phyloP scores from a whole-genome alignment of 2,888 invertebrate species.

The Sarcophaga caerulescens region DNA sequence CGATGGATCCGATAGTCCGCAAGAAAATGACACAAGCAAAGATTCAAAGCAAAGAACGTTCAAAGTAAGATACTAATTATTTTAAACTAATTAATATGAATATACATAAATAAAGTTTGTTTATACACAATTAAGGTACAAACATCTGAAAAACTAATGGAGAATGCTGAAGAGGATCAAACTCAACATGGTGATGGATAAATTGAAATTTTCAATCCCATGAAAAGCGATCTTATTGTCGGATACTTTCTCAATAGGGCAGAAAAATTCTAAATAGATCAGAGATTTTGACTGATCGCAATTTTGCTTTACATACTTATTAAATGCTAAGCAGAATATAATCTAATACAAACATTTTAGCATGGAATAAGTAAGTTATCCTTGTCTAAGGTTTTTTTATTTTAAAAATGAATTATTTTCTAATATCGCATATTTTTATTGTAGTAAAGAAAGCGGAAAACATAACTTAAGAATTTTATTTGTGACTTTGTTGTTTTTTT shows the following conservation, averaged over 20 bases:
- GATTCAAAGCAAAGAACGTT: conserved; percentile 74
- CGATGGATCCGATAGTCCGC: conserved; percentile 82
- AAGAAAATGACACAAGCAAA: conserved; percentile 76
- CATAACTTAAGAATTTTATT: not conserved
- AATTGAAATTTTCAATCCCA: not conserved
- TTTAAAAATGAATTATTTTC: not conserved
- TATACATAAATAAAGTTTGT: conserved; percentile 8
- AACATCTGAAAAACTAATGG: conserved; percentile 65
- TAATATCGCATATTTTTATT: not conserved
- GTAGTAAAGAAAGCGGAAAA: not conserved
- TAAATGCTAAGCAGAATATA: not conserved
- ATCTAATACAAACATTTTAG: not conserved
- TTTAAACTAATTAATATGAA: conserved; percentile 40
- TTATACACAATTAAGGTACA: conserved; percentile 50
- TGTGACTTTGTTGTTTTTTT: not conserved
- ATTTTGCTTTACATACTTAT: not conserved
- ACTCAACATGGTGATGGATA: conserved; percentile 74
- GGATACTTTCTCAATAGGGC: not conserved
- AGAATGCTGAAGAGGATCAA: conserved; percentile 74
- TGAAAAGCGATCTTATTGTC: not conserved
- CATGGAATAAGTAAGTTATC: not conserved
- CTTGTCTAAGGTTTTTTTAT: not conserved
- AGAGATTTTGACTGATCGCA: not conserved
- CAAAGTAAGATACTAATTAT: conserved; percentile 69
- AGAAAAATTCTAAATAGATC: not conserved